A percentile compares a stretch with the other conserved stretches of the same genome.
phyloP scores from a whole-genome alignment of 2,113 vertebrate genomes.

The Gadus chalcogrammus region DNA sequence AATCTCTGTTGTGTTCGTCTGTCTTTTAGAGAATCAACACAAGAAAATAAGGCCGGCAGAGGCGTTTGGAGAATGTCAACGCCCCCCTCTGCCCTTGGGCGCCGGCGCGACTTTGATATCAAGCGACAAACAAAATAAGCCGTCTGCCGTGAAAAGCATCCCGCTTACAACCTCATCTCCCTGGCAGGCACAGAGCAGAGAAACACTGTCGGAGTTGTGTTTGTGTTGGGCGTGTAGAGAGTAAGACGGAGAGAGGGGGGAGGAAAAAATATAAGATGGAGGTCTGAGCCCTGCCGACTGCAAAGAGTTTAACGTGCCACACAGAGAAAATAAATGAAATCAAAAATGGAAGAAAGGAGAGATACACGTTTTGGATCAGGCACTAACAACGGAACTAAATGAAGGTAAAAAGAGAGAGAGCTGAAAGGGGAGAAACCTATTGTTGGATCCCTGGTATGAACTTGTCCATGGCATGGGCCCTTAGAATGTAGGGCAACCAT shows the following conservation, averaged over 20 bases:
- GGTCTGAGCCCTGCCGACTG: slow-evolving; percentile 56
- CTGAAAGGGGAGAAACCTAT: slow-evolving; percentile 76
- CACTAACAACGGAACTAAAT: slow-evolving; percentile 70
- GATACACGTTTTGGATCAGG: slow-evolving; percentile 75
- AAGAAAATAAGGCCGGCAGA: slow-evolving; percentile 35
- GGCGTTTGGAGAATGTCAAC: slow-evolving; percentile 72
- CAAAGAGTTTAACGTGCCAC: slow-evolving; percentile 72
- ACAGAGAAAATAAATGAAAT: slow-evolving; percentile 13
- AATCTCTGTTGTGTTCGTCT: slow-evolving; percentile 3
- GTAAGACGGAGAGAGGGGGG: slow-evolving; percentile 6
- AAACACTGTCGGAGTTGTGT: slow-evolving; percentile 34
- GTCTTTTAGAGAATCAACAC: slow-evolving; percentile 38
- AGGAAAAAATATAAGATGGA: slow-evolving; percentile 17
- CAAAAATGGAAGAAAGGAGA: slow-evolving; percentile 57
- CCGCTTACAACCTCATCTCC: slow-evolving; percentile 27
- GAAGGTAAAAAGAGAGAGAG: slow-evolving; percentile 61
- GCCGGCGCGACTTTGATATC: slow-evolving; percentile 31
- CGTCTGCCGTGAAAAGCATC: slow-evolving; percentile 39
- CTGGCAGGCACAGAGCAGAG: slow-evolving; percentile 23
- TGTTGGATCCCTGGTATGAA: slow-evolving; percentile 73
- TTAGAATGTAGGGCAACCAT: slow-evolving; percentile 74
- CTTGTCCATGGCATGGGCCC: slow-evolving; percentile 74
- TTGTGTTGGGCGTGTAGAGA: neutral
- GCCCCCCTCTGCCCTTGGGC: slow-evolving; percentile 38
- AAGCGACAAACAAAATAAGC: slow-evolving; percentile 45